Conservation (phyloP, 2,113 vertebrate species). For the Semnornis frantzii region DNA sequence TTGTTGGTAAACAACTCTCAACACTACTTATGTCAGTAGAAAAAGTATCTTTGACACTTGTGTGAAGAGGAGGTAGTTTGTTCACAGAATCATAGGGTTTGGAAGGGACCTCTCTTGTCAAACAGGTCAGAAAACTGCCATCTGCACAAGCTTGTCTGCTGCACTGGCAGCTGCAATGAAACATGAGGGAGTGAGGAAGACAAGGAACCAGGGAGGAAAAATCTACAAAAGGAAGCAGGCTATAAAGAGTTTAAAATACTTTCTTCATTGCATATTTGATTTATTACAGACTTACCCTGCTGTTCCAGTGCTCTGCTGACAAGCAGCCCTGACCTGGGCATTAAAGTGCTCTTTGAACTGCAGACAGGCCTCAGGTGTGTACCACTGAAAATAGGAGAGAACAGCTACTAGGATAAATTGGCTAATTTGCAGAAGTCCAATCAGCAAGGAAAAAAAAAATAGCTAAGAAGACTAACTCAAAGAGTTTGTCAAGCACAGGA, state of each 20-base stretch:
- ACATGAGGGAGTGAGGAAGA: background rate
- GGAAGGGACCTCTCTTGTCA: background rate
- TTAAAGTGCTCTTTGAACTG: slow-evolving; percentile 86
- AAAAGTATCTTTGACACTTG: background rate
- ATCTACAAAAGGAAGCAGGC: background rate
- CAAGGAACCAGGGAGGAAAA: background rate
- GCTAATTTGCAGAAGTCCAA: background rate
- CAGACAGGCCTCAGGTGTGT: slow-evolving; percentile 83
- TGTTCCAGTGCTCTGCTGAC: slow-evolving; percentile 69
- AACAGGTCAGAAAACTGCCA: background rate
- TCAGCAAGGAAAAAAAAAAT: background rate
- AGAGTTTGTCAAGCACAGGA: background rate
- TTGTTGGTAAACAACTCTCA: background rate
- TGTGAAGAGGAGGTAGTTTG: background rate
- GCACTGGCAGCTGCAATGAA: background rate
- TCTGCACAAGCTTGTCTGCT: accelerated
- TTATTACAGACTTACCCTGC: slow-evolving; percentile 76
- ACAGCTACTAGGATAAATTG: background rate
- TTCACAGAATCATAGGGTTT: background rate
- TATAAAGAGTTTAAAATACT: background rate
- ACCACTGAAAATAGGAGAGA: slow-evolving; percentile 76
- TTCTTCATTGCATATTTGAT: background rate
- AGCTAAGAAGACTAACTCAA: background rate
- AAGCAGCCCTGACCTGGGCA: slow-evolving; percentile 70
- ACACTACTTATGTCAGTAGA: background rate